Base-by-base conservation (phyloP, 1,140 invertebrate species). In the Rhysida immarginata region DNA sequence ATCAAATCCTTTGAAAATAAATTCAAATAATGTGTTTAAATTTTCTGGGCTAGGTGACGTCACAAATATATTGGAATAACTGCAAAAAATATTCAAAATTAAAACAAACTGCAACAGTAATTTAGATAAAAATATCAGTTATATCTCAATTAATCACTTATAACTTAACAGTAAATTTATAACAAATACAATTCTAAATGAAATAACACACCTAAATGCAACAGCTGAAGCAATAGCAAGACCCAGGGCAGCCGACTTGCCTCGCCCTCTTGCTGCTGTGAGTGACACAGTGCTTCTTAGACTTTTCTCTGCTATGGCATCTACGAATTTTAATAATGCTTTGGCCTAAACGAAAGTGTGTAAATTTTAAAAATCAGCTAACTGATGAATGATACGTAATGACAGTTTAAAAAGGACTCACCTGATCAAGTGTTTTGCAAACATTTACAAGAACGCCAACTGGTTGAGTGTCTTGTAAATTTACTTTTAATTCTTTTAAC, bases 1-100 rank as follows among this genome's bases (percentile, higher is more conserved):
- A 73, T 97, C 91, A 66, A 99, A 88, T 1, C 96, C 85, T 78
- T 97, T 98, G 35, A 97, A 82, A 18, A 97, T 77, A 73, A 99
- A 99, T 67, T 99, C 89, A 74, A 99, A 99, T 1, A 99, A 73
- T 0, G 95, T 99, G 58, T 90, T 94, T 65, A 99, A 80, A 77
- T 99, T 99, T 69, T 99, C 96, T 1, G 95, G 95, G 68, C 88
- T 90, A 1, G 96, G 96, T 59, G 92, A 94, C 0, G 96, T 96
- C 14, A 99, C 91, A 73, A 95, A 99, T 49, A 99, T 89, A 69
- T 99, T 99, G 16, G 94, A 92, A 71, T 97, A 99, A 20, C 90
- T 88, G 66, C 85, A 84, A 1, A 85, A n/a, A n/a, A n/a, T n/a
- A n/a, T n/a, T n/a, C n/a, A n/a, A n/a, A n/a, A n/a, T n/a, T 42